Evolutionary conservation across 2,113 vertebrate species (phyloP).

Genomic region (Amphilophus citrinellus): DNA sequence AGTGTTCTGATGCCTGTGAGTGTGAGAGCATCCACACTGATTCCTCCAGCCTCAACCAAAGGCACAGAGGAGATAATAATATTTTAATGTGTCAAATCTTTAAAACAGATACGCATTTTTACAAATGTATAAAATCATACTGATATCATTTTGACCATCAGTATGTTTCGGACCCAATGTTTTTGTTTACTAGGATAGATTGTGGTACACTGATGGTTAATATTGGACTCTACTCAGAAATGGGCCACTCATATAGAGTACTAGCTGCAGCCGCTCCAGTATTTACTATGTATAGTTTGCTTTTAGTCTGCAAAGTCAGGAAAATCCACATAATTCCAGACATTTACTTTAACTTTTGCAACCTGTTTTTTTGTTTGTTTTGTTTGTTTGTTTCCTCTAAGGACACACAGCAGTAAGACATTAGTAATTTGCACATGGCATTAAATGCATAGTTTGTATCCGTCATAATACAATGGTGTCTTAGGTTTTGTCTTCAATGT

Average conservation of each 20-base stretch:
- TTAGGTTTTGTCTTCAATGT: conserved; percentile 46
- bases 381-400: conserved; percentile 4
- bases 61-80: conserved; percentile 13
- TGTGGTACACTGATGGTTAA: conserved; percentile 5
- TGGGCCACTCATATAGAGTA: background rate
- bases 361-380: background rate
- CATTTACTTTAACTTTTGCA: background rate
- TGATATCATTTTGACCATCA: background rate
- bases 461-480: background rate
- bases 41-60: conserved; percentile 21
- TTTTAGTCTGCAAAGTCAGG: background rate
- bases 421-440: background rate
- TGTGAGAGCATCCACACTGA: conserved; percentile 65
- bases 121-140: conserved; percentile 6
- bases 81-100: conserved; percentile 33
- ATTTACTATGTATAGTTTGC: conserved; percentile 17
- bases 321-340: conserved; percentile 18
- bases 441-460: conserved; percentile 28
- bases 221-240: background rate
- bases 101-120: conserved; percentile 1
- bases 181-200: background rate
- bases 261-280: conserved; percentile 10
- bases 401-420: background rate
- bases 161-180: background rate
- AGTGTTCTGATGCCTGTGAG: conserved; percentile 32